These are phyloP conservation scores for Cinclus mexicanus DNA, from an alignment of 2,113 vertebrate genomes.

Conservation along the genomic window DNA sequence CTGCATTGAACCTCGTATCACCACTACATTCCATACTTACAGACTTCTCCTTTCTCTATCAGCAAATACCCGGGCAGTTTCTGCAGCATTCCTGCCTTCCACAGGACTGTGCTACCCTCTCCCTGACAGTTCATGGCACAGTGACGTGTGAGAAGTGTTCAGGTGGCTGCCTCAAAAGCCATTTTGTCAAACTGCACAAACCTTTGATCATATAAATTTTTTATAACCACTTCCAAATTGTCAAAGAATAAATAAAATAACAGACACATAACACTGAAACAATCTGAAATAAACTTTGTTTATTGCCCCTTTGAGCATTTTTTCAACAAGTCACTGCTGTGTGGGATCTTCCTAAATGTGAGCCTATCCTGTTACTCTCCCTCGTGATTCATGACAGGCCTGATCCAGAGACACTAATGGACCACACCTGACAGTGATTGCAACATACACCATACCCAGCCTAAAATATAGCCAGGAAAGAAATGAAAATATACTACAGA, in stretches of 20 bases:
- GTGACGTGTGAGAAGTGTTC: constrained; percentile 29
- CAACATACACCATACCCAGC: constrained; percentile 19
- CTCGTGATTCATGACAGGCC: constrained; percentile 42
- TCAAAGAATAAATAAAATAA: constrained; percentile 51
- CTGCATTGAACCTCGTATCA: not conserved
- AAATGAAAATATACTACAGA: constrained; percentile 37
- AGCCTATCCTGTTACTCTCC: not conserved
- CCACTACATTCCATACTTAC: not conserved
- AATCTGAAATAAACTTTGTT: constrained; percentile 65
- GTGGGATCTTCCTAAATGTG: not conserved
- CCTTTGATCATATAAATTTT: constrained; percentile 62
- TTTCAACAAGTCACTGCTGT: constrained; percentile 28
- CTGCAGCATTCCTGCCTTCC: not conserved
- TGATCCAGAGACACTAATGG: constrained; percentile 54
- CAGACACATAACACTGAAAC: constrained; percentile 39
- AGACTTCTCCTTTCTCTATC: not conserved
- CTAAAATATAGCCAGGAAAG: constrained; percentile 44
- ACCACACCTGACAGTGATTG: constrained; percentile 39
- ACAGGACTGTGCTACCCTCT: fast-evolving
- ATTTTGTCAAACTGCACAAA: constrained; percentile 51
- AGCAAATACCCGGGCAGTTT: not conserved
- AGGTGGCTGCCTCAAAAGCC: not conserved
- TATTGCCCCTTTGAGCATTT: constrained; percentile 45
- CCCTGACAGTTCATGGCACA: not conserved
- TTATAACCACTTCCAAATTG: constrained; percentile 56